These are phyloP conservation scores for Agriotes lineatus DNA, from an alignment of 2,888 invertebrate species.

Conservation along the genomic window DNA sequence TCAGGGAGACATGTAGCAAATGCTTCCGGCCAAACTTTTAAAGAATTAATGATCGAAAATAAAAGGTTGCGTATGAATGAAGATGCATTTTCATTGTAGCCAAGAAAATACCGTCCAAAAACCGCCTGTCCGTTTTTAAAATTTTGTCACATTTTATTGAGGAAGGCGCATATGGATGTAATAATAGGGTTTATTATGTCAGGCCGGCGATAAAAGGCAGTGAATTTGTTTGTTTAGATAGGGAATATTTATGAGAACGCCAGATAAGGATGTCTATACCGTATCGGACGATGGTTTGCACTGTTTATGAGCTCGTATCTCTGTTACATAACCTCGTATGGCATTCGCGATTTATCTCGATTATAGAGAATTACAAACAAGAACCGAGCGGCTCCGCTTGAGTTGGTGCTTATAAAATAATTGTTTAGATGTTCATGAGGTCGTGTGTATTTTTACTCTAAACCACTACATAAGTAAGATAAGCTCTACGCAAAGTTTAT, in stretches of 20 bases:
- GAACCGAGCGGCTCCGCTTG: conserved; percentile 31
- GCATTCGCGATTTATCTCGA: conserved; percentile 36
- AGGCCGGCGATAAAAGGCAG: conserved; percentile 44
- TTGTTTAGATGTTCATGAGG: conserved; percentile 13
- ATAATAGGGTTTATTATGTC: conserved; percentile 16
- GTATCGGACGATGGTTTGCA: conserved; percentile 43
- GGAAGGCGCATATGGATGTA: conserved; percentile 10
- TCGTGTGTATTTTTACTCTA: conserved; percentile 26
- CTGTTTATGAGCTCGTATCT: conserved; percentile 34
- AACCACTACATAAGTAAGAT: conserved; percentile 9
- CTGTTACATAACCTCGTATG: conserved; percentile 38
- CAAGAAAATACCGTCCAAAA: neutral
- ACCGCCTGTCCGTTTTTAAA: neutral
- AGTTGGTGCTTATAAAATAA: conserved; percentile 13
- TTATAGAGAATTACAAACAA: conserved; percentile 37
- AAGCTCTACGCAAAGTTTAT: conserved; percentile 5
- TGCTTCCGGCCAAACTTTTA: too few species aligned
- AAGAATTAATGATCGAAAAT: too few species aligned
- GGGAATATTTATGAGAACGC: conserved; percentile 46
- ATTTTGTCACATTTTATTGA: neutral
- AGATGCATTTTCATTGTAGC: too few species aligned
- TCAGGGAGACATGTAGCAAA: too few species aligned
- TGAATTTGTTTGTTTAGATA: conserved; percentile 49
- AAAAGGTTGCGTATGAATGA: too few species aligned
- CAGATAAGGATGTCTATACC: conserved; percentile 47